Evolutionary conservation across 2,888 invertebrate species (phyloP).

Genomic region (Chaetogeoica ovagalla): DNA sequence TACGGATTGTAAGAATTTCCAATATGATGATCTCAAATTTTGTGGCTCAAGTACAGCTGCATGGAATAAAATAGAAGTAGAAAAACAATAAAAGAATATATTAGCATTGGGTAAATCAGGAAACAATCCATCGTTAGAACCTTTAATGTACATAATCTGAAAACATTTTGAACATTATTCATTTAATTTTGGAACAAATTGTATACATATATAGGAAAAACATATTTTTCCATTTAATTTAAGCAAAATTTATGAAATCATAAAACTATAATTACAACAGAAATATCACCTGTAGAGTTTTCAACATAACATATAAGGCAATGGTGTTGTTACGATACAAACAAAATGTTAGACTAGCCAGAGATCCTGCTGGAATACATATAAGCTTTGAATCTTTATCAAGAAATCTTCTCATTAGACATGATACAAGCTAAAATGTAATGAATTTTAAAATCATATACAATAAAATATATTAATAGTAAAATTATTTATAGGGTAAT

Average conservation of each 20-base stretch:
- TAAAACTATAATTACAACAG: not conserved
- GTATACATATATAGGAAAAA: not conserved
- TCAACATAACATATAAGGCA: conserved; percentile 82
- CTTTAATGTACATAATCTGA: conserved; percentile 72
- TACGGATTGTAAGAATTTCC: conserved; percentile 75
- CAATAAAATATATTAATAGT: conserved; percentile 1
- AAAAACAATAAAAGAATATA: conserved; percentile 73
- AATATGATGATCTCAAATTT: conserved; percentile 78
- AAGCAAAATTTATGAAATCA: not conserved
- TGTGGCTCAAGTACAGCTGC: conserved; percentile 78
- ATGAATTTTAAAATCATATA: conserved; percentile 31
- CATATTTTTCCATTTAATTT: not conserved
- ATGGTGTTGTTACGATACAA: conserved; percentile 77
- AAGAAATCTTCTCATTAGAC: conserved; percentile 67
- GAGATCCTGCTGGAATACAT: conserved; percentile 72
- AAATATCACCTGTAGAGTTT: conserved; percentile 72
- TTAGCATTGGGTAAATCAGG: conserved; percentile 73
- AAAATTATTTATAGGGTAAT: not conserved
- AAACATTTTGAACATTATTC: conserved; percentile 26
- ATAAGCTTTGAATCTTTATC: conserved; percentile 67
- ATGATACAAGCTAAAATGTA: conserved; percentile 66
- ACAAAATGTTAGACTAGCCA: conserved; percentile 72
- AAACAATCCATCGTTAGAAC: conserved; percentile 68
- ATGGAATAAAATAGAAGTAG: conserved; percentile 77
- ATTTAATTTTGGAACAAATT: not conserved